These are phyloP conservation scores for Bubo scandiacus DNA, from an alignment of 2,113 vertebrate species.

Conservation along the genomic window DNA sequence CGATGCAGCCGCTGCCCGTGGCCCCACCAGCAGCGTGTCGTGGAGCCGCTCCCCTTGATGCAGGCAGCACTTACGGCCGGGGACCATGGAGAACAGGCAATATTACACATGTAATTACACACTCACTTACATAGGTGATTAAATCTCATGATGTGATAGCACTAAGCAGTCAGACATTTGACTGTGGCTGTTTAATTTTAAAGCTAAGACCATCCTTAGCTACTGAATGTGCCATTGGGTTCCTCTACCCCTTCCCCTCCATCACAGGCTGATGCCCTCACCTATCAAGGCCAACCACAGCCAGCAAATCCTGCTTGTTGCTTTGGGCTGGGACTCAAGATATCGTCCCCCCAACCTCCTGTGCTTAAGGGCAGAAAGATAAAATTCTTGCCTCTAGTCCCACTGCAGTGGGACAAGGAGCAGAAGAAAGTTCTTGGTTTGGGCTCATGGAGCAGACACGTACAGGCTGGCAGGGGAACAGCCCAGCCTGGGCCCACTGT, in stretches of 20 bases:
- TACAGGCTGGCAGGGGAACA: fast-evolving
- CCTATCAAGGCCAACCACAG: not conserved
- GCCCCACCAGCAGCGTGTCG: fast-evolving
- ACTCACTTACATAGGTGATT: fast-evolving
- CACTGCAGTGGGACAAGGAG: not conserved
- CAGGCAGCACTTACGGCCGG: fast-evolving
- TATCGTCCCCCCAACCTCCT: fast-evolving
- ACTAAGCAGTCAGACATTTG: not conserved
- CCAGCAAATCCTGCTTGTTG: not conserved
- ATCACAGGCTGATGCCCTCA: not conserved
- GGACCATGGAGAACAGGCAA: not conserved
- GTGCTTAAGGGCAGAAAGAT: not conserved
- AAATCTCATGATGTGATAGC: fast-evolving
- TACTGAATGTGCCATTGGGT: fast-evolving
- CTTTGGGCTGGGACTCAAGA: not conserved
- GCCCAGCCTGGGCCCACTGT: too few species aligned
- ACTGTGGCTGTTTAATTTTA: not conserved
- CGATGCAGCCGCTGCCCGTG: not conserved
- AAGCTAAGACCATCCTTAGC: not conserved
- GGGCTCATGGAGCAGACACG: fast-evolving
- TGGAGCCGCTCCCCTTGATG: not conserved
- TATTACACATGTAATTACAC: fast-evolving
- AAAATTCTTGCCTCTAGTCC: not conserved
- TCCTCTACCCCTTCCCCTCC: not conserved
- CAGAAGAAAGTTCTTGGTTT: not conserved